A percentile compares a stretch with the other conserved stretches of the same genome.
Conservation (phyloP, 1,140 invertebrate species). For the Argopecten irradians region DNA sequence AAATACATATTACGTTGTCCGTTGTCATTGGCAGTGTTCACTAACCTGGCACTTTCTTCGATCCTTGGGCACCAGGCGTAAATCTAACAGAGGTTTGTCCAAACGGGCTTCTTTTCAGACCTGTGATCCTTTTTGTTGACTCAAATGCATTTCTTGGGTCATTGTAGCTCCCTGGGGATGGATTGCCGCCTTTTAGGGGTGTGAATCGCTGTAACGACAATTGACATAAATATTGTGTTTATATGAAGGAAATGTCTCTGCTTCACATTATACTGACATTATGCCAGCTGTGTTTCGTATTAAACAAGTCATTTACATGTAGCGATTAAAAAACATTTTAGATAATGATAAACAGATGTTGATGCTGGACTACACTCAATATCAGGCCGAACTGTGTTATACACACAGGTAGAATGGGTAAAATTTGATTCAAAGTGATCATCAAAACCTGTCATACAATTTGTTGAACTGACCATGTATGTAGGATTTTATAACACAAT, state of each 20-base stretch:
- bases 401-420: background rate
- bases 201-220: constrained; percentile 69
- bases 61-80: constrained; percentile 47
- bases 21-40: background rate
- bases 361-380: background rate
- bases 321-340: background rate
- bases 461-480: too few species aligned
- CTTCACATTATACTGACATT: background rate
- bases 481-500: too few species aligned
- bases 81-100: constrained; percentile 75
- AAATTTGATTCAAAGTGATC: too few species aligned
- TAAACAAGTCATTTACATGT: background rate
- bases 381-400: background rate
- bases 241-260: background rate
- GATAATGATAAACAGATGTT: background rate
- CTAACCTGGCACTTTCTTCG: constrained; percentile 65
- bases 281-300: background rate
- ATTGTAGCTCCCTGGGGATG: constrained; percentile 75
- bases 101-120: constrained; percentile 76
- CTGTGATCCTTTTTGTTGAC: constrained; percentile 67
- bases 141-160: constrained; percentile 74
- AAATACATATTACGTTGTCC: background rate
- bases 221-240: background rate
- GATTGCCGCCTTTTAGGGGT: constrained; percentile 58
- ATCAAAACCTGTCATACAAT: too few species aligned